Conservation (phyloP, 64 coral and sea anemone species). For the Exaiptasia diaphana region DNA sequence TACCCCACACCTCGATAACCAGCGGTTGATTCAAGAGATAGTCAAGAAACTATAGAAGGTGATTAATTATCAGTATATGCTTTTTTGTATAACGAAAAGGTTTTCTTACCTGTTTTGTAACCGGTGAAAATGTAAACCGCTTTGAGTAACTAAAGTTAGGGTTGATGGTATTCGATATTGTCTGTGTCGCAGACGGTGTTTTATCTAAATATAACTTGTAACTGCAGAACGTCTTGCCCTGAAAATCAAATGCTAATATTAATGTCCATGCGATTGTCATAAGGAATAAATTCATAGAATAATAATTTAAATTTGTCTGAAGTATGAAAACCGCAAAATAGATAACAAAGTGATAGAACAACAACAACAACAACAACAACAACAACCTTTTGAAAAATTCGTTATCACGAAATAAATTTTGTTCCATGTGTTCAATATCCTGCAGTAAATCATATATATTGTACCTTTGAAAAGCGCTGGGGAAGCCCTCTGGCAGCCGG, state of each 20-base stretch:
- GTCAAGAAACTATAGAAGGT: constrained; percentile 40
- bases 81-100: neutral
- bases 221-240: constrained; percentile 77
- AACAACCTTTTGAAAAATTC: too few relatives aligned
- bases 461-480: constrained; percentile 77
- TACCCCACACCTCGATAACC: constrained; percentile 80
- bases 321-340: too few relatives aligned
- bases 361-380: too few relatives aligned
- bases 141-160: constrained; percentile 59
- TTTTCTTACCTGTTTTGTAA: constrained; percentile 83
- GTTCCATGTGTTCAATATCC: too few relatives aligned
- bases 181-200: constrained; percentile 28
- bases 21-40: constrained; percentile 53
- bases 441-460: too few relatives aligned
- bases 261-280: too few relatives aligned
- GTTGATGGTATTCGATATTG: constrained; percentile 71
- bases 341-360: too few relatives aligned
- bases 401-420: too few relatives aligned
- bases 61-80: neutral
- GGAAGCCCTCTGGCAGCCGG: constrained; percentile 78
- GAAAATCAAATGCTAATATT: neutral
- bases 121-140: constrained; percentile 62
- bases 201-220: constrained; percentile 91
- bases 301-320: too few relatives aligned
- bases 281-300: too few relatives aligned